Conservation (phyloP, 1,140 invertebrate species). For the Archegozetes longisetosus region DNA sequence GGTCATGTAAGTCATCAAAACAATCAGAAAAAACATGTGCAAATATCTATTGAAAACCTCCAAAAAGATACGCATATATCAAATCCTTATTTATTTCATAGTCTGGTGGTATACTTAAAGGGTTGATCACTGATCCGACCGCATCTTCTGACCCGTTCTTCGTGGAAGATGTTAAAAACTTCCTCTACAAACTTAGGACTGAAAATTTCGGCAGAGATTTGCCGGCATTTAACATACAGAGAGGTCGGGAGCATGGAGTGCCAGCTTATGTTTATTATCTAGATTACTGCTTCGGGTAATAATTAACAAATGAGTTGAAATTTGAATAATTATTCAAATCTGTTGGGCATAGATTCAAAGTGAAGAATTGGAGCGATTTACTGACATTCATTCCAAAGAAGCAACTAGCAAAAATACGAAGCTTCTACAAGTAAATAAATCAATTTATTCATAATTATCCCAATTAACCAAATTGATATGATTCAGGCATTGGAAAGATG, state of each 20-base stretch:
- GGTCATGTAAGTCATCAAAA: constrained; percentile 10
- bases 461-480: no score
- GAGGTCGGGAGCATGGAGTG: constrained; percentile 40
- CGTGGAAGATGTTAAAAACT: constrained; percentile 50
- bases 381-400: constrained; percentile 19
- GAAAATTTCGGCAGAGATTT: constrained; percentile 22
- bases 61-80: no score
- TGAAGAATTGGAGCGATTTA: constrained; percentile 33
- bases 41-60: no score
- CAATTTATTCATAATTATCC: no score
- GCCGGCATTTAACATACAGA: constrained; percentile 25
- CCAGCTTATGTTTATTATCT: constrained; percentile 33
- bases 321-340: background rate
- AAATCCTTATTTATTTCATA: background rate
- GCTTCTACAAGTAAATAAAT: constrained; percentile 16
- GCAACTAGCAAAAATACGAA: constrained; percentile 13
- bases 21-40: no score
- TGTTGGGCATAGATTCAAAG: constrained; percentile 19
- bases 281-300: constrained; percentile 58
- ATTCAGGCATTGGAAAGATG: constrained; percentile 33
- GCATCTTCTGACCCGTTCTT: constrained; percentile 14
- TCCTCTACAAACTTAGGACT: constrained; percentile 33
- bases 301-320: background rate
- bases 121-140: constrained; percentile 13
- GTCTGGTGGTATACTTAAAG: constrained; percentile 14